Evolutionary conservation across 2,888 invertebrate genomes (phyloP).

Genomic region (Lottia scabra): DNA sequence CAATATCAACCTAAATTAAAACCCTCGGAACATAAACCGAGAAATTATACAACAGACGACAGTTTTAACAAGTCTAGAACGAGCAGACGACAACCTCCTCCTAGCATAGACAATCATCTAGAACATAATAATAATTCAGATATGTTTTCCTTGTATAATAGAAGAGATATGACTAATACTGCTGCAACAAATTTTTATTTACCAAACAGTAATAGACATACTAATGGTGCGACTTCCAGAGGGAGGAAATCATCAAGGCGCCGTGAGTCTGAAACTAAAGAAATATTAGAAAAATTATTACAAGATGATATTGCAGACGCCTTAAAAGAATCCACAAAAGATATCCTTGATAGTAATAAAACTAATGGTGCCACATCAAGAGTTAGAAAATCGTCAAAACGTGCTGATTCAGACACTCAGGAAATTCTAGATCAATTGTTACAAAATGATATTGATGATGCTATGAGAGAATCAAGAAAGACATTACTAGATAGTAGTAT

Average conservation of each 20-base stretch:
- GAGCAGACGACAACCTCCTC: constrained; percentile 16
- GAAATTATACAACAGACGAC: not conserved
- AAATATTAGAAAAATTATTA: not conserved
- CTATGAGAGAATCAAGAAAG: not conserved
- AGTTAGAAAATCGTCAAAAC: no score
- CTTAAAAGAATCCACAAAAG: not conserved
- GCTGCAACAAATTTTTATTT: no score
- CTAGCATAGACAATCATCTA: no score
- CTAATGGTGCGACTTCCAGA: constrained; percentile 21
- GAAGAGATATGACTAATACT: no score
- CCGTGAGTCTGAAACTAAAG: not conserved
- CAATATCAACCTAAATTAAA: not conserved
- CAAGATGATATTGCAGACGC: not conserved
- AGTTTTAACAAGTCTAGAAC: constrained; percentile 10
- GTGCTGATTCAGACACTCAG: not conserved
- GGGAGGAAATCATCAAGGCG: constrained; percentile 30
- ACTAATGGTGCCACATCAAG: not conserved
- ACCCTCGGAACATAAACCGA: not conserved
- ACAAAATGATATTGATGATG: not conserved
- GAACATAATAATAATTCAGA: no score
- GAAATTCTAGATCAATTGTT: not conserved
- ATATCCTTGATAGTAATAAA: not conserved
- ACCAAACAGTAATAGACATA: not conserved
- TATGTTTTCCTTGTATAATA: no score
- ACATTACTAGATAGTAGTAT: not conserved